Conservation (phyloP, 1,140 invertebrate species). For the Teleopsis dalmanni region DNA sequence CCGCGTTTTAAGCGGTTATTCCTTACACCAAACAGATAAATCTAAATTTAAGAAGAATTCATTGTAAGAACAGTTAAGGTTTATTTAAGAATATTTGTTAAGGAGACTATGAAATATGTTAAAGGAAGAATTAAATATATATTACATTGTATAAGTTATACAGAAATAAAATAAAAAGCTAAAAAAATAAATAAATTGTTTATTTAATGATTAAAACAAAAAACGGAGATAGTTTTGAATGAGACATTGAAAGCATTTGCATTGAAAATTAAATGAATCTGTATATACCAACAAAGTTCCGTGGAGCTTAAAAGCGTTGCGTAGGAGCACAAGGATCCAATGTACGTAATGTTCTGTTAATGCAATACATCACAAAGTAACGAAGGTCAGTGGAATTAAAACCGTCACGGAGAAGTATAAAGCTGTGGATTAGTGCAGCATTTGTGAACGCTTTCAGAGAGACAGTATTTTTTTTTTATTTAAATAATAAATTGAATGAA, state of each 20-base stretch:
- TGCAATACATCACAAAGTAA: too few relatives aligned
- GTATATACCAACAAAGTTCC: too few relatives aligned
- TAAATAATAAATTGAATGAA: too few relatives aligned
- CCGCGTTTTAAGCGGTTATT: constrained; percentile 15
- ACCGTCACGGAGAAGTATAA: too few relatives aligned
- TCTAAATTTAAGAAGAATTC: background rate
- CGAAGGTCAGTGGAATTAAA: too few relatives aligned
- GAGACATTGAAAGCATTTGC: background rate
- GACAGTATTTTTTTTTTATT: too few relatives aligned
- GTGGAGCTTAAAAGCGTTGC: too few relatives aligned
- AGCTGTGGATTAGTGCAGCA: too few relatives aligned
- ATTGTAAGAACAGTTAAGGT: background rate
- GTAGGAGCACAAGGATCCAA: too few relatives aligned
- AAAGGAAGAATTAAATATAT: constrained; percentile 1
- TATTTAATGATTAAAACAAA: background rate
- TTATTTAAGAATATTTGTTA: background rate
- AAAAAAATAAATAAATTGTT: constrained; percentile 1
- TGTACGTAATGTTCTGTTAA: too few relatives aligned
- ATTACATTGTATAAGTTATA: background rate
- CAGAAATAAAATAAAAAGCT: background rate
- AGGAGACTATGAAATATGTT: background rate
- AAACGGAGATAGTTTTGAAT: background rate
- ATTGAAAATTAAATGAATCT: too few relatives aligned
- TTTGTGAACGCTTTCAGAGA: too few relatives aligned
- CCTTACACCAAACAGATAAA: background rate